Evolutionary conservation across 1,140 invertebrate genomes (phyloP).

Genomic region (Ceratina calcarata): DNA sequence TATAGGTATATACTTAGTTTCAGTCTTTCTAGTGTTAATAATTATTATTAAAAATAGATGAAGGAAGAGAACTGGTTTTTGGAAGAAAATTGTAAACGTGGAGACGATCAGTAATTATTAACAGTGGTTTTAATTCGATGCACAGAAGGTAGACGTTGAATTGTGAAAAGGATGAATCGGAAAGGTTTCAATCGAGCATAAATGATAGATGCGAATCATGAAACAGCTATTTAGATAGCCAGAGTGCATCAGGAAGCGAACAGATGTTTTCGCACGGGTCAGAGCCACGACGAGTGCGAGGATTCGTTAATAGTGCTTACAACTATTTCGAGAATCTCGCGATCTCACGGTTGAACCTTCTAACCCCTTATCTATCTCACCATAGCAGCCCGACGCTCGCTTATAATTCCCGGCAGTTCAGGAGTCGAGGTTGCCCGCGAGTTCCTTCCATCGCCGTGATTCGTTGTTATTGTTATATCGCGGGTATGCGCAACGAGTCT

Average conservation of each 20-base stretch:
- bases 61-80: too few relatives aligned
- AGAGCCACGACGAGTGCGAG: constrained; percentile 45
- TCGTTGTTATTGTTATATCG: constrained; percentile 69
- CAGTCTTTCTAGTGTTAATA: too few relatives aligned
- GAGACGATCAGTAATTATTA: too few relatives aligned
- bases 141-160: too few relatives aligned
- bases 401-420: constrained; percentile 45
- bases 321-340: constrained; percentile 74
- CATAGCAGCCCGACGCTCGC: constrained; percentile 33
- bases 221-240: background rate
- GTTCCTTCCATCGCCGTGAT: constrained; percentile 17
- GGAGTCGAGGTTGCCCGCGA: constrained; percentile 34
- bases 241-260: constrained; percentile 6
- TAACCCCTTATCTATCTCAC: constrained; percentile 72
- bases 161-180: background rate
- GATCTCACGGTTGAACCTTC: constrained; percentile 72
- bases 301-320: constrained; percentile 68
- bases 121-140: too few relatives aligned
- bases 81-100: too few relatives aligned
- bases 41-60: too few relatives aligned
- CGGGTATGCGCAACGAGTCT: constrained; percentile 30
- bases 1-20: too few relatives aligned
- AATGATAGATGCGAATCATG: background rate
- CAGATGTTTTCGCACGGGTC: constrained; percentile 60
- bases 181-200: background rate